Evolutionary conservation across 1,140 invertebrate genomes (phyloP).

Genomic region (Caenorhabditis remanei): DNA sequence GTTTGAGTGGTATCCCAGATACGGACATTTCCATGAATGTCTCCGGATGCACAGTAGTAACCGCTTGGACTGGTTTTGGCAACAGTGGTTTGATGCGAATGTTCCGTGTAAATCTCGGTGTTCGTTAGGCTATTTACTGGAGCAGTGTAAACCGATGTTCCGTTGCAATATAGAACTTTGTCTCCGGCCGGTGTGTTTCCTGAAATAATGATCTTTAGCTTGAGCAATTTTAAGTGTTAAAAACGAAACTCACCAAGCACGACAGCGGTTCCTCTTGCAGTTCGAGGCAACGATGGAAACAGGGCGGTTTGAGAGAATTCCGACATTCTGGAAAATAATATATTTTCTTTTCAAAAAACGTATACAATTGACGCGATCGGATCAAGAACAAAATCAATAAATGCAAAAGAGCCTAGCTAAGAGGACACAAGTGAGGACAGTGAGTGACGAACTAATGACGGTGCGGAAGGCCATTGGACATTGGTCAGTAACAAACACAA

Average conservation of each 20-base stretch:
- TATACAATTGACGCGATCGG: too few relatives aligned
- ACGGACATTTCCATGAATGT: slow-evolving; percentile 92
- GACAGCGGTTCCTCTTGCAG: slow-evolving; percentile 35
- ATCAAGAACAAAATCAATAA: slow-evolving; percentile 12
- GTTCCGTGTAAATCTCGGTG: slow-evolving; percentile 93
- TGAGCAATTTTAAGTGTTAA: background rate
- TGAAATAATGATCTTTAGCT: background rate
- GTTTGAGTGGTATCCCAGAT: slow-evolving; percentile 99
- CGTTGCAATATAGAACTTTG: slow-evolving; percentile 34
- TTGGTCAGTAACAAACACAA: slow-evolving; percentile 16
- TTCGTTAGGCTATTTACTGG: slow-evolving; percentile 1
- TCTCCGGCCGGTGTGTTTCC: slow-evolving; percentile 14
- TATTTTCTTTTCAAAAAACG: background rate
- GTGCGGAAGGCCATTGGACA: slow-evolving; percentile 3
- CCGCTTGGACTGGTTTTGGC: slow-evolving; percentile 92
- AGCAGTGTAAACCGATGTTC: slow-evolving; percentile 42
- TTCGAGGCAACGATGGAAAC: slow-evolving; percentile 29
- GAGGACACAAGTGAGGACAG: background rate
- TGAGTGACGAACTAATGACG: background rate
- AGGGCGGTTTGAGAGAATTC: slow-evolving; percentile 41
- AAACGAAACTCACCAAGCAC: background rate
- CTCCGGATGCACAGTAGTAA: slow-evolving; percentile 96
- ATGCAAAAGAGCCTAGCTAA: background rate
- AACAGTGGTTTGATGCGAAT: slow-evolving; percentile 92
- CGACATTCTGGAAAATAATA: slow-evolving; percentile 5